phyloP scores from a whole-genome alignment of 2,797 vertebrate species.

The Dryobates pubescens region DNA sequence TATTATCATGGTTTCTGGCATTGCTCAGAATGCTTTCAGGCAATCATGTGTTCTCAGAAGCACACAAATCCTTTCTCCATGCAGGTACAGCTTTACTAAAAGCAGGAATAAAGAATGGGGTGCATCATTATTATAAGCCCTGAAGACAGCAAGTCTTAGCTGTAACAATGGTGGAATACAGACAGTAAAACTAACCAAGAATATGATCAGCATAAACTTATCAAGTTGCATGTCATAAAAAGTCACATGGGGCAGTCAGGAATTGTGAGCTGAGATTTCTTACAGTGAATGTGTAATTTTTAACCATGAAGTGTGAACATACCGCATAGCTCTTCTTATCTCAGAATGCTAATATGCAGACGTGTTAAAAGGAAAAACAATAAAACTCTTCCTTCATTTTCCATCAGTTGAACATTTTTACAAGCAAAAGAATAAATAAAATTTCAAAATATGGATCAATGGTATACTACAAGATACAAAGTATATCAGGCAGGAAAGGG shows the following conservation, averaged over 20 bases:
- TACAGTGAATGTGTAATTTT: constrained; percentile 4
- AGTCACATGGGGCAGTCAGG: neutral
- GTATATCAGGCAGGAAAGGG: constrained; percentile 25
- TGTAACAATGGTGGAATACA: neutral
- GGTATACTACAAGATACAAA: constrained; percentile 8
- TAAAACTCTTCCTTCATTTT: neutral
- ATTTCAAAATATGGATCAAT: constrained; percentile 24
- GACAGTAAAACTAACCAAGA: neutral
- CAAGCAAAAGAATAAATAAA: neutral
- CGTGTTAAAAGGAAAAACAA: neutral
- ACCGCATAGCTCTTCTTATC: neutral
- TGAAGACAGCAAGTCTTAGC: neutral
- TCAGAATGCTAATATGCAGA: neutral
- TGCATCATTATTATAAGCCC: neutral
- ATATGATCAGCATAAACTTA: neutral
- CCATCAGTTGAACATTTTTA: neutral
- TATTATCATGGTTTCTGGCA: neutral
- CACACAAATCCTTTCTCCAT: neutral
- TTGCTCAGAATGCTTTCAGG: neutral
- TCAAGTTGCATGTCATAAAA: neutral
- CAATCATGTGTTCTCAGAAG: neutral
- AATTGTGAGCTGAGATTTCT: constrained; percentile 1
- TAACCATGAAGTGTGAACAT: constrained; percentile 38
- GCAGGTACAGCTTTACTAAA: neutral
- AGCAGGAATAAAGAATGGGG: neutral